Evolutionary conservation across 2,113 vertebrate genomes (phyloP).

Genomic region (Bucco capensis): DNA sequence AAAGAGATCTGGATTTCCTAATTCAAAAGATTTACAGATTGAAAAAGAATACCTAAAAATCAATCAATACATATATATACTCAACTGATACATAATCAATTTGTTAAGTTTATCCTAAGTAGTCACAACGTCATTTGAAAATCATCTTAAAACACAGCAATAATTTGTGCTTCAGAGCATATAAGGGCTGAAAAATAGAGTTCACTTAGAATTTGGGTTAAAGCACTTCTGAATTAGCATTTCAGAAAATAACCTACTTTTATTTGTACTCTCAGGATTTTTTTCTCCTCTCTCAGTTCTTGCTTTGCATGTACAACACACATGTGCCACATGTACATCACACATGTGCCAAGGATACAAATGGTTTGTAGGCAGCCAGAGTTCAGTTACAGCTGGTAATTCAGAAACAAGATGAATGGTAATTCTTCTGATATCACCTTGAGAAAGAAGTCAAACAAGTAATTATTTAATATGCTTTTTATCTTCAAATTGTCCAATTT

Average conservation of each 20-base stretch:
- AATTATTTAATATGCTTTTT: background rate
- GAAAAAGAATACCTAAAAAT: background rate
- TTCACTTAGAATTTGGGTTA: background rate
- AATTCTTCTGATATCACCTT: background rate
- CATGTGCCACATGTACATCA: background rate
- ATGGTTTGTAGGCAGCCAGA: background rate
- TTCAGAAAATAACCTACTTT: background rate
- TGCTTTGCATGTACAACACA: background rate
- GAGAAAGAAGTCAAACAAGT: background rate
- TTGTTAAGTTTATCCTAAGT: background rate
- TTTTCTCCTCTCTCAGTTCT: accelerated
- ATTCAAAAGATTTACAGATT: background rate
- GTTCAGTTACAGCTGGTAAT: background rate
- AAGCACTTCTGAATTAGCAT: background rate
- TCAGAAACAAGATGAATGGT: background rate
- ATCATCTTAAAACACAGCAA: background rate
- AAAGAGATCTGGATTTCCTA: background rate
- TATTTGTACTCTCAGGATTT: background rate
- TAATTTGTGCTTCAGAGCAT: background rate
- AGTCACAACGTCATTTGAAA: background rate
- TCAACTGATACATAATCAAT: no score
- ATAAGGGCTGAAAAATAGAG: background rate
- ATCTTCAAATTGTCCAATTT: background rate
- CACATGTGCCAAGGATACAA: accelerated
- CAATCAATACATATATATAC: no score